Base-by-base conservation (phyloP, 2,113 vertebrate species). In the Forbesichthys agassizii region DNA sequence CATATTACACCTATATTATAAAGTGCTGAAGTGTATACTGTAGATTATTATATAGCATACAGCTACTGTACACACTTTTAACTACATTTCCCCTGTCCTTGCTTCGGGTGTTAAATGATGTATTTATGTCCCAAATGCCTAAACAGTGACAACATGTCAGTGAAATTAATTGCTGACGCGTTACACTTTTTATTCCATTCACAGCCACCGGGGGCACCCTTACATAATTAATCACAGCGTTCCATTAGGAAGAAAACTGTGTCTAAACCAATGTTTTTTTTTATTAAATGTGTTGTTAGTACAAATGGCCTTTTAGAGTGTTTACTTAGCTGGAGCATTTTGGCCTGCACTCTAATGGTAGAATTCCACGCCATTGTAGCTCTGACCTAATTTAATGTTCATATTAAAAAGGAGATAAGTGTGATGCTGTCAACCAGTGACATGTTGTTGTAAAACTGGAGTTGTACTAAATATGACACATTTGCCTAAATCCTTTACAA, bases 111-210 rank as follows among this genome's bases (percentile, higher is more conserved):
- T n/a, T 79, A 77, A 75, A 84, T 88, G 78, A 88, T 87, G 85
- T 86, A 85, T 84, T 80, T 85, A 75, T 71, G 75, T 84, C 68
- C 63, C 75, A 80, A 84, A 84, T 66, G 71, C 75, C 86, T 73
- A 66, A 75, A 85, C 78, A 72, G 73, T 81, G 88, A 89, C 82
- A 89, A 83, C 83, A 77, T 92, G 92, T 92, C 91, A 93, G 84
- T 92, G 90, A 84, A 88, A 86, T 69, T 90, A 79, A 75, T 78
- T 84, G 66, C 80, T 85, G 86, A 86, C 86, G 90, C 82, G 71
- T 81, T 90, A 88, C 91, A 92, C 79, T 79, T 88, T 80, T 81
- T 77, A 91, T 91, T 91, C 84, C 53, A 75, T 78, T 86, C 84
- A 83, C 78, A 74, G 81, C 69, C 78, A 74, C 70, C 63, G 72